Percentiles rank a stretch among this genome's conserved stretches.
phyloP scores from a whole-genome alignment of 2,113 vertebrate species.

The Bos javanicus region DNA sequence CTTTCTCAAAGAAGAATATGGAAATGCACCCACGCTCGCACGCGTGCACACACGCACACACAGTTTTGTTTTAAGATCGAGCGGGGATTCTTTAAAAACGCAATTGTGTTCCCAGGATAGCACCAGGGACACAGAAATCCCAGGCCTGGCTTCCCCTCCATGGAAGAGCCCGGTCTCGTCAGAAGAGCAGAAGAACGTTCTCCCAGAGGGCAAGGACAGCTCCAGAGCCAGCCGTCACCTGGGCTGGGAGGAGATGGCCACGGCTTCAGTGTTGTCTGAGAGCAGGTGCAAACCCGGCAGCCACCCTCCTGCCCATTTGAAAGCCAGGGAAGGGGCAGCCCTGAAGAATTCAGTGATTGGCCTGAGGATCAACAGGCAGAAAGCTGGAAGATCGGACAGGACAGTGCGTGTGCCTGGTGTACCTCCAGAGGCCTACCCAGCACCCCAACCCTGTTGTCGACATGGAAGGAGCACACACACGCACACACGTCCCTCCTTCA shows the following conservation, averaged over 20 bases:
- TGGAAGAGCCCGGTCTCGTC: neutral
- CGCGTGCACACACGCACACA: accelerated
- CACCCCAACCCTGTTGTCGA: neutral
- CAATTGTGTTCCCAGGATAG: neutral
- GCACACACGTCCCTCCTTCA: neutral
- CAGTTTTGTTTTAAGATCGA: neutral
- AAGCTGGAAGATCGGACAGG: neutral
- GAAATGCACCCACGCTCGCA: neutral
- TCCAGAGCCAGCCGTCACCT: neutral
- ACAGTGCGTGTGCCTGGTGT: accelerated
- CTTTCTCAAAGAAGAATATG: neutral
- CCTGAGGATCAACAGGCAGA: neutral
- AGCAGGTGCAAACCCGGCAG: neutral
- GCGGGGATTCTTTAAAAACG: neutral
- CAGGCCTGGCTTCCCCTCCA: neutral
- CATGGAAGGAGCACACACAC: neutral
- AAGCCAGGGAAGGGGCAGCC: neutral
- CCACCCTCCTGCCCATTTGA: neutral
- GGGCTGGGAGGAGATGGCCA: neutral
- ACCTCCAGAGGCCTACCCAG: too few relatives aligned
- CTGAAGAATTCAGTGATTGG: too few relatives aligned
- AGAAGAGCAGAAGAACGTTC: neutral
- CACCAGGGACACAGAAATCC: neutral
- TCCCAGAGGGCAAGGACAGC: too few relatives aligned
- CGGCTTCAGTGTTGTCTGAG: neutral